These are phyloP conservation scores for Rachycentron canadum DNA, from an alignment of 2,797 vertebrate species.

Conservation along the genomic window DNA sequence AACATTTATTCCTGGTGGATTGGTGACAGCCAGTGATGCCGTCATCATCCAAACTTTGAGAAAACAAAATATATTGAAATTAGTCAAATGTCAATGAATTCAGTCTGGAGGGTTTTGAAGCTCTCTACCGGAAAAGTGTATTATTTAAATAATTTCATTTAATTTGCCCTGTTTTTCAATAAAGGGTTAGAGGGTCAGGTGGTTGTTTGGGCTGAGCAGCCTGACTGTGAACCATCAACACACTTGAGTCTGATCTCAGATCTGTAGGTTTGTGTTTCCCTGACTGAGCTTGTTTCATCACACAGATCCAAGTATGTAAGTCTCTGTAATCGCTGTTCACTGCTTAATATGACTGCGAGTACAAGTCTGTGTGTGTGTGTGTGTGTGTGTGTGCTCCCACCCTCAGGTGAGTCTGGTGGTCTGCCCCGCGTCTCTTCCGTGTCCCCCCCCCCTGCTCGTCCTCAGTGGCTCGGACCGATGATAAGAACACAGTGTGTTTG, in stretches of 20 bases:
- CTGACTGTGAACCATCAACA: no score
- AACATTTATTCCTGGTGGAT: not conserved
- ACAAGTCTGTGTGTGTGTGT: not conserved
- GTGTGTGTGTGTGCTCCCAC: slow-evolving; percentile 4
- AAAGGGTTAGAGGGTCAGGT: not conserved
- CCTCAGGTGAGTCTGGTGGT: slow-evolving; percentile 34
- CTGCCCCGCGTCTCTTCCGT: slow-evolving; percentile 10
- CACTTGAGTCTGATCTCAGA: no score
- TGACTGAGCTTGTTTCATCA: not conserved
- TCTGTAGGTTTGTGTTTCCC: not conserved
- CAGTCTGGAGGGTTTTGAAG: no score
- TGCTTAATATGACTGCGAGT: not conserved
- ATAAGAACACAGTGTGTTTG: not conserved
- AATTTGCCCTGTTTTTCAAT: not conserved
- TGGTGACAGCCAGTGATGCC: not conserved
- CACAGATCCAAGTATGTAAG: not conserved
- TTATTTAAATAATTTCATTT: not conserved
- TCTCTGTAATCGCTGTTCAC: not conserved
- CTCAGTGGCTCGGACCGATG: not conserved
- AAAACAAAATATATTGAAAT: not conserved
- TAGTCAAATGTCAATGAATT: no score
- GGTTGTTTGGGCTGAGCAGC: no score
- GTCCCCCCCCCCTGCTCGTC: not conserved
- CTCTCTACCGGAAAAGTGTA: no score
- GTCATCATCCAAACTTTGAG: not conserved